Percentiles rank a stretch among this genome's conserved stretches.
These are phyloP conservation scores for Microtus pennsylvanicus DNA, from an alignment of 2,113 vertebrate genomes.

Conservation along the genomic window DNA sequence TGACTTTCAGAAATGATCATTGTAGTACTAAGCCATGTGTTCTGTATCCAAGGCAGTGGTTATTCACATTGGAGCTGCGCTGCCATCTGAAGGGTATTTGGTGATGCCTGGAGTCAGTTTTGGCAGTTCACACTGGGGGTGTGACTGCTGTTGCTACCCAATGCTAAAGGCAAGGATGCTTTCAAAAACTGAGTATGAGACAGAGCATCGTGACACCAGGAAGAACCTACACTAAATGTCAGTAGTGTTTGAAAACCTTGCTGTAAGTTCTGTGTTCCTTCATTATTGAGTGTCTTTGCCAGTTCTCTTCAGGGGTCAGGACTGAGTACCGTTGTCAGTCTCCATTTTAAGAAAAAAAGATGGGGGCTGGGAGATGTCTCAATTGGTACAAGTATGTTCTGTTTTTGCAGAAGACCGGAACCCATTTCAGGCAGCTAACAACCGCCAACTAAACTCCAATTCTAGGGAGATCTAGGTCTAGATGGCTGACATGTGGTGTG, in stretches of 20 bases:
- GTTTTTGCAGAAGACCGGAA: neutral
- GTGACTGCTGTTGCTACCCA: neutral
- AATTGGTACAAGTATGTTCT: neutral
- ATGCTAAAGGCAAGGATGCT: neutral
- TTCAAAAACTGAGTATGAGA: neutral
- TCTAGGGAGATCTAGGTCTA: neutral
- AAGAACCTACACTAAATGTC: neutral
- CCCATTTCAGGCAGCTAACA: neutral
- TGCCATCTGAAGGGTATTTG: neutral
- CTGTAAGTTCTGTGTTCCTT: neutral
- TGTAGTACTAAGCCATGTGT: neutral
- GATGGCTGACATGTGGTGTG: neutral
- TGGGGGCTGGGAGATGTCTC: neutral
- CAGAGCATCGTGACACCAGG: neutral
- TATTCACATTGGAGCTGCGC: neutral
- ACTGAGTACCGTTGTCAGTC: neutral
- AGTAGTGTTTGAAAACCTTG: neutral
- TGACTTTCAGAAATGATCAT: slow-evolving; percentile 5
- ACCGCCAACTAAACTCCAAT: neutral
- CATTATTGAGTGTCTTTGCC: neutral
- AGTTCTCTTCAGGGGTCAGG: neutral
- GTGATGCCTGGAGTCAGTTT: neutral
- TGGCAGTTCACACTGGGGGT: neutral
- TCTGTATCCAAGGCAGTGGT: neutral
- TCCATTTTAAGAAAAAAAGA: neutral